Percentiles rank a stretch among this genome's conserved stretches.
phyloP scores from a whole-genome alignment of 2,113 vertebrate genomes.

The Ophthalmotilapia sp. region DNA sequence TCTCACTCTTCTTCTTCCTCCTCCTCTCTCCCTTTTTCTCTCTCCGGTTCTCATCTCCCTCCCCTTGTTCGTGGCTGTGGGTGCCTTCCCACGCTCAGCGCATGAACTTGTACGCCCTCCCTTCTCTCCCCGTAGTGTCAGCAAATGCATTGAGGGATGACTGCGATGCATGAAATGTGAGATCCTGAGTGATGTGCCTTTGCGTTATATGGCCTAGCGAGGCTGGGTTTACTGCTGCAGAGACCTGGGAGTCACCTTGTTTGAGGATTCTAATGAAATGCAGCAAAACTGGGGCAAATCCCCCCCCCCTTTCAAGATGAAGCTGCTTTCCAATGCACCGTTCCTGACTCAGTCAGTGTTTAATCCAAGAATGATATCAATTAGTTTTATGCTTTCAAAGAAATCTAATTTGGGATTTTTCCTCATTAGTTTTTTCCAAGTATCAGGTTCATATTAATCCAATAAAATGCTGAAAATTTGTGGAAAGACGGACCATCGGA shows the following conservation, averaged over 20 bases:
- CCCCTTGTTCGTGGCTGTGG: constrained; percentile 35
- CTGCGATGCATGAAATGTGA: constrained; percentile 3
- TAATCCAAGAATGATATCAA: neutral
- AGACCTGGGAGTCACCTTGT: constrained; percentile 51
- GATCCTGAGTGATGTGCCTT: neutral
- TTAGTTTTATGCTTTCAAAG: neutral
- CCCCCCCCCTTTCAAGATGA: neutral
- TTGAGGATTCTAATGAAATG: constrained; percentile 24
- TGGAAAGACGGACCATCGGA: neutral
- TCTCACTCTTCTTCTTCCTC: constrained; percentile 16
- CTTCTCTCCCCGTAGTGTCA: constrained; percentile 9
- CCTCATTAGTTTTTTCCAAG: neutral
- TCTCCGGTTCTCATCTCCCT: constrained; percentile 32
- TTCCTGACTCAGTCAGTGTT: neutral
- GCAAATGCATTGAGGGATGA: constrained; percentile 7
- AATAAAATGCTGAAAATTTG: neutral
- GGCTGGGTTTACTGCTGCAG: constrained; percentile 8
- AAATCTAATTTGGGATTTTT: neutral
- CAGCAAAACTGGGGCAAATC: constrained; percentile 34
- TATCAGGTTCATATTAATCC: neutral
- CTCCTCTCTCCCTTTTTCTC: neutral
- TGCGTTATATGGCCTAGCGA: neutral
- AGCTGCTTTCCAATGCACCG: neutral
- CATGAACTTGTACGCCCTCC: constrained; percentile 47
- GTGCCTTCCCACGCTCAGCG: constrained; percentile 62